Base-by-base conservation (phyloP, 1,140 invertebrate species). In the Eriocheir sinensis region DNA sequence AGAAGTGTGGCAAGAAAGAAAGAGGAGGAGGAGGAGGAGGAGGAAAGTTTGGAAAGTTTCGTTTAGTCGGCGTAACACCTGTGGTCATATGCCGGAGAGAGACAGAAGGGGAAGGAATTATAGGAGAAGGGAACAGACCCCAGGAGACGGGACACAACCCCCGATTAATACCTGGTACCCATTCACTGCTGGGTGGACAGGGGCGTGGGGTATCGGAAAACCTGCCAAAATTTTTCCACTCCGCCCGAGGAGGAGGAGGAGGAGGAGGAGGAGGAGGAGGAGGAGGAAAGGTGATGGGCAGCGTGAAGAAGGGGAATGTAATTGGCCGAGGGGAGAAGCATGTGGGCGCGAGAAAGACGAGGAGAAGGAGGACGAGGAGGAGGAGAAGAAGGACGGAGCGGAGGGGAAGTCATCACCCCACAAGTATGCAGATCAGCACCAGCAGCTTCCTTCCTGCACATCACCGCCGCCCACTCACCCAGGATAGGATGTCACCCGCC, bases 391-490 rank as follows among this genome's bases (percentile, higher is more conserved):
- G 44, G 72, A 34, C 53, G 27, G 30, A 30, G n/a, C 38, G 53
- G 48, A 88, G 81, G 81, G 81, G 81, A 91, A 80, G 60, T 93
- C 34, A 93, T 93, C 91, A 93, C 91, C 91, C 12, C 91, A 93
- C 91, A 93, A 85, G 91, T 93, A 93, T 93, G 91, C 81, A 93
- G 91, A 93, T 93, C 32, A 93, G 91, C 34, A 83, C 53, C 81
- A 34, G 72, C 81, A 48, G 79, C 81, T 93, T 93, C 91, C 91
- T 93, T 93, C 91, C 91, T 93, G 91, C 41, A 38, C 40, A 38
- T 86, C 83, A 40, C 83, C 40, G 36, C 40, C 83, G 34, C 83
- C 40, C 83, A 40, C 83, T 86, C 83, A 4, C 83, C 27, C 40
- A 17, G 30, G 32, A 86, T 86, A 86, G 83, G 83, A 86, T 86